Evolutionary conservation across 2,888 invertebrate species (phyloP), one percentile per base, ranked within the genome.

Genomic region (Tillus elongatus): DNA sequence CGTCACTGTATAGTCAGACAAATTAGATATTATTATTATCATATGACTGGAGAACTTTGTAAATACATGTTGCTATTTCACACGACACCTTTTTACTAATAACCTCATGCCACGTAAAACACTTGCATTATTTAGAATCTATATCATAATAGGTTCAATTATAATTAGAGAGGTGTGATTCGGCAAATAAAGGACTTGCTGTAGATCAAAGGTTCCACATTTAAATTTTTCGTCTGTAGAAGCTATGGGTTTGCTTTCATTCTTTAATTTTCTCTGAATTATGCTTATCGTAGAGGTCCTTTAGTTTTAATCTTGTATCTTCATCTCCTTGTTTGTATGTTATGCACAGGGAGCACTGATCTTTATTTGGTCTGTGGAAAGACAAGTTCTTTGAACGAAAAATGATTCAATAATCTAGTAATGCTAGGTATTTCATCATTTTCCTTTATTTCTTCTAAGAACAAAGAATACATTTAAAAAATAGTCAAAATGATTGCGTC

Each of bases 311-410:
- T n/a, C 45, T 45, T 15, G 24, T 34, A 14, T 30, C 28, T n/a
- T 43, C 42, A 35, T 39, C 26, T 30, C 41, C 40, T 37, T 42
- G 29, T 39, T 35, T 41, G 37, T 33, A 46, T n/a, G 39, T n/a
- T n/a, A n/a, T n/a, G n/a, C n/a, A n/a, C n/a, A n/a, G n/a, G n/a
- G n/a, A n/a, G n/a, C n/a, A n/a, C 36, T n/a, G 34, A 15, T 11
- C 36, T n/a, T n/a, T n/a, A n/a, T n/a, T n/a, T n/a, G n/a, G n/a
- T 30, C 16, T 31, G 24, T 13, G 13, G 10, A 36, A 37, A 11
- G 10, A 28, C 31, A 30, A 34, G 16, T 38, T 36, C 33, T 33
- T 37, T 14, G 15, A 33, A 26, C 13, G 31, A 33, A 35, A 40
- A 31, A 35, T 36, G 6, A n/a, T 36, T 4, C 14, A 9, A 16